Base-by-base conservation (phyloP, 2,888 invertebrate genomes). In the Chrysina gloriosa region DNA sequence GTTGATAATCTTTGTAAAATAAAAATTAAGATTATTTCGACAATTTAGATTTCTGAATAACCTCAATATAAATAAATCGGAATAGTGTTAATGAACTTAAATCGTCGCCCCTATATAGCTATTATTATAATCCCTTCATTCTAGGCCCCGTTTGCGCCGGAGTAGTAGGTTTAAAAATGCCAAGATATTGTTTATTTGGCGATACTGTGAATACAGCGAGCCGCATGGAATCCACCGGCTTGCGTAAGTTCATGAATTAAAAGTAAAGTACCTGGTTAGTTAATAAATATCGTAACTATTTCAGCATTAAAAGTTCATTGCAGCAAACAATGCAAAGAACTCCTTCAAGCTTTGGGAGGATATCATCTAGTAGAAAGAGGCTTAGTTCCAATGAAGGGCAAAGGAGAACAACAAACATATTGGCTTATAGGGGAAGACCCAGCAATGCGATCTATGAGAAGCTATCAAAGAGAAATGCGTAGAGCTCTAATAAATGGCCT, bases 161-260 rank as follows among this genome's bases (percentile, higher is more conserved):
- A 0, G 96, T 96, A 0, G 96, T 96, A 0, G 96, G 96, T 0
- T 84, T 94, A 3, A 96, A 96, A 84, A 96, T 96, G 96, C 96
- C 96, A 0, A 86, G 96, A 48, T 96, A 95, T 78, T 96, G 96
- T 77, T 84, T 96, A 2, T 96, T 96, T 77, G 96, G 96, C 0
- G 96, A 96, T 79, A 96, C 96, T 0, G 96, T 96, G 0, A 96
- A 96, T 79, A 96, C 96, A 0, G 92, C 95, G 0, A 93, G 93
- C 67, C 86, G 95, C 16, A 93, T 95, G 88, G 95, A 95, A 83
- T 94, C 94, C 0, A 92, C 92, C 0, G 94, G 94, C 70, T 85
- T 88, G 69, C 90, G 92, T 92, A 82, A 88, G 88, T 84, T 70
- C 19, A 39, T 1, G 4, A 9, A 67, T 23, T 63, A 3, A 54